phyloP scores from a whole-genome alignment of 2,113 vertebrate genomes.

The Cyphomyrus discorhynchus region DNA sequence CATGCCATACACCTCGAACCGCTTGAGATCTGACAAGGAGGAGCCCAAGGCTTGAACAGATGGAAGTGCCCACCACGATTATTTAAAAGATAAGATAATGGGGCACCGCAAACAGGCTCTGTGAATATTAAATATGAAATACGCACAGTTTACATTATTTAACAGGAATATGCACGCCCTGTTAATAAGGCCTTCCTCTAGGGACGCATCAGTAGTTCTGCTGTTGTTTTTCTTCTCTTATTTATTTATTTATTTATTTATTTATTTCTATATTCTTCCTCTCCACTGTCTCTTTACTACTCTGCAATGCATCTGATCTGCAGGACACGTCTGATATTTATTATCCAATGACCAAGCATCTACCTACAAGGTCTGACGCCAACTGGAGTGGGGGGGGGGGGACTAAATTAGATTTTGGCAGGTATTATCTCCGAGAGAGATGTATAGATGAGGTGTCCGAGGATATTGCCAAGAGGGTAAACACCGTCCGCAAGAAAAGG shows the following conservation, averaged over 20 bases:
- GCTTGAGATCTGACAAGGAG: background rate
- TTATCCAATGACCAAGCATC: conserved; percentile 44
- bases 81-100: conserved; percentile 12
- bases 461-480: conserved; percentile 57
- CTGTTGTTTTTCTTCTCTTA: conserved; percentile 1
- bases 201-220: background rate
- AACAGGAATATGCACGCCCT: conserved; percentile 17
- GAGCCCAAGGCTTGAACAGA: conserved; percentile 15
- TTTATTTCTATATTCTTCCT: background rate
- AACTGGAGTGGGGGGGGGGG: background rate
- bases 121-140: conserved; percentile 27
- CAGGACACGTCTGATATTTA: conserved; percentile 42
- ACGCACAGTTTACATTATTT: conserved; percentile 25
- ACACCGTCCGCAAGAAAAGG: conserved; percentile 39
- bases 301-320: conserved; percentile 33
- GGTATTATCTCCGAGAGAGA: conserved; percentile 58
- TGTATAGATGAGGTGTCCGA: conserved; percentile 41
- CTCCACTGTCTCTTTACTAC: background rate
- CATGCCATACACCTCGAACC: background rate
- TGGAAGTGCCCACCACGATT: background rate
- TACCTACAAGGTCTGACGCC: conserved; percentile 48
- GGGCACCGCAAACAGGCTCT: background rate
- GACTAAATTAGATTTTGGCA: conserved; percentile 53
- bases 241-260: background rate
- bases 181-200: conserved; percentile 19